Base-by-base conservation (phyloP, 92 coral and sea anemone species). In the Bergia sp. region DNA sequence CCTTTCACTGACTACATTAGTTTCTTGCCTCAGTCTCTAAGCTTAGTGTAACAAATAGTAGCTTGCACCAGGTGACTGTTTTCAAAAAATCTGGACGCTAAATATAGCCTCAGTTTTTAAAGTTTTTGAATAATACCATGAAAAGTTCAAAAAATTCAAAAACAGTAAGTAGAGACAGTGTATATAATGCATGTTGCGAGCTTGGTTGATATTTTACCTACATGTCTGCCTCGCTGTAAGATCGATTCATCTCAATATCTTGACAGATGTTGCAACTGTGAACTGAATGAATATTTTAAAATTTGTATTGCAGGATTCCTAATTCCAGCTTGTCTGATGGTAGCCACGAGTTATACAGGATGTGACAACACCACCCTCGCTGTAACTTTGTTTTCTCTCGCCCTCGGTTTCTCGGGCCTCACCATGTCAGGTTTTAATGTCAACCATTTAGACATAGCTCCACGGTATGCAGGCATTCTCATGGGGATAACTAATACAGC, bases 401-500 rank as follows among this genome's bases (percentile, higher is more conserved):
- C 99, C 43, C 92, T 95, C 65, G 93, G 94, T 0, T 65, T 92
- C 71, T 78, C 82, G 20, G 96, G 96, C 29, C 67, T 95, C 11
- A 73, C 87, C 39, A 82, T 82, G 44, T 79, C 96, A 2, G 95
- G 96, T 0, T 94, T 39, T 77, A 90, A 90, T 69, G 94, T 95
- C 73, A 97, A 95, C 57, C 97, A 95, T 87, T 88, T 97, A 91
- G 99, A 97, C 81, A 92, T 97, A 53, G 96, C 98, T 23, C 96
- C 99, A 2, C 91, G 99, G 82, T 97, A 94, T 81, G 98, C 99
- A 0, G 99, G 98, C n/a, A 92, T 97, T 7, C 92, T 97, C 12
- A 91, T 97, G 97, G 99, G 98, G 5, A 94, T 97, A 53, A 92
- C 97, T 4, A 97, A 97, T 85, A 42, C 96, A 2, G 93, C 91